Conservation (phyloP, 2,888 invertebrate genomes). For the Mantis religiosa region DNA sequence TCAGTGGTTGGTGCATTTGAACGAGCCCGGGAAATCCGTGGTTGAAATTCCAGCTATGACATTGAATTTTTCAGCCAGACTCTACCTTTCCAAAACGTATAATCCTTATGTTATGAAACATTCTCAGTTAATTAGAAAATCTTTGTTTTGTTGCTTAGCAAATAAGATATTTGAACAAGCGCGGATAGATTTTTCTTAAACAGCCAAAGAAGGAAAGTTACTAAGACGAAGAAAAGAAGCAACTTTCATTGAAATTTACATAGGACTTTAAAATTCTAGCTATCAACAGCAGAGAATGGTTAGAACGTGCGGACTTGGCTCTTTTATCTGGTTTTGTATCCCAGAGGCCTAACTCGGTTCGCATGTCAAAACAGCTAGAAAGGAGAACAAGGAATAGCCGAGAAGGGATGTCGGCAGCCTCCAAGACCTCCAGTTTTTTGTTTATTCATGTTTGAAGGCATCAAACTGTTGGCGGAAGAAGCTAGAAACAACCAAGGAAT, state of each 20-base stretch:
- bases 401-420: neutral
- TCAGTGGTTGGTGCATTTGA: too few species aligned
- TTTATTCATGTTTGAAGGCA: neutral
- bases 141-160: too few species aligned
- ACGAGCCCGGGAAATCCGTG: too few species aligned
- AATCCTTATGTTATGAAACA: too few species aligned
- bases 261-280: constrained; percentile 10
- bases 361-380: neutral
- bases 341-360: constrained; percentile 9
- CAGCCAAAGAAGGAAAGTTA: neutral
- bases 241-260: neutral
- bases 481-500: neutral
- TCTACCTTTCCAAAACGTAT: too few species aligned
- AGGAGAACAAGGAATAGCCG: neutral
- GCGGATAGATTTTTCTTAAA: neutral
- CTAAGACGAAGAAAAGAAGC: neutral
- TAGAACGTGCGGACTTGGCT: constrained; percentile 8
- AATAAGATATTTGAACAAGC: neutral
- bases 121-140: too few species aligned
- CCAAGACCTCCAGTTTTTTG: neutral
- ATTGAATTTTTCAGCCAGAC: too few species aligned
- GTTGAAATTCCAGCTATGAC: too few species aligned
- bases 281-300: constrained; percentile 2
- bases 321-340: constrained; percentile 11
- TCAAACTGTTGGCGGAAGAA: neutral